Base-by-base conservation (phyloP, 2,888 invertebrate species). In the Nymphalis c-album region DNA sequence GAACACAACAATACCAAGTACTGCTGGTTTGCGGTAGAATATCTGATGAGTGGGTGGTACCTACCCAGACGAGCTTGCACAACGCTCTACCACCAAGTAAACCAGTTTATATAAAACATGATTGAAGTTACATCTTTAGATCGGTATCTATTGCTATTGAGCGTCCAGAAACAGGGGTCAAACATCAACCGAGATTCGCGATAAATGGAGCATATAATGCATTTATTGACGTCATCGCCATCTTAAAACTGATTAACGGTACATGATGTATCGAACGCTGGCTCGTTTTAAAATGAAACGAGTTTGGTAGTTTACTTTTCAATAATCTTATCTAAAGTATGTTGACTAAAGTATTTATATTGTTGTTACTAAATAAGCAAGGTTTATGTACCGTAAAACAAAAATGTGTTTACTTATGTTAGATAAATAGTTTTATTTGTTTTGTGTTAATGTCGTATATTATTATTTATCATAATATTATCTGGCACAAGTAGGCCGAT, bases 81-180 rank as follows among this genome's bases (percentile, higher is more conserved):
- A n/a, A n/a, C n/a, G n/a, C n/a, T n/a, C n/a, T n/a, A n/a, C n/a
- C n/a, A n/a, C n/a, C n/a, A n/a, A n/a, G n/a, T n/a, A n/a, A n/a
- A n/a, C n/a, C n/a, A n/a, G n/a, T 88, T 86, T 40, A 40, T 87
- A 84, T 82, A 84, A 80, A 77, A 75, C 75, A 35, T 71, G 67
- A 67, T 76, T 75, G 74, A 78, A 85, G 86, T 88, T 83, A 87
- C 79, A 84, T 82, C 63, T 70, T 70, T 50, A 70, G 74, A 75
- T 75, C 66, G 62, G 63, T 72, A 74, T 75, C 71, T 68, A 67
- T 69, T 72, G 26, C 10, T 35, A 57, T 57, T 35, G 18, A 75
- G 70, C 69, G 70, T 63, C 70, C 70, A 69, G 64, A 55, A 68
- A 64, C 71, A 59, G 64, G 68, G 74, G 77, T 77, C 75, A 74